A percentile compares a stretch with the other conserved stretches of the same genome.
Conservation (phyloP, 2,113 vertebrate species). For the Ophthalmotilapia sp. region DNA sequence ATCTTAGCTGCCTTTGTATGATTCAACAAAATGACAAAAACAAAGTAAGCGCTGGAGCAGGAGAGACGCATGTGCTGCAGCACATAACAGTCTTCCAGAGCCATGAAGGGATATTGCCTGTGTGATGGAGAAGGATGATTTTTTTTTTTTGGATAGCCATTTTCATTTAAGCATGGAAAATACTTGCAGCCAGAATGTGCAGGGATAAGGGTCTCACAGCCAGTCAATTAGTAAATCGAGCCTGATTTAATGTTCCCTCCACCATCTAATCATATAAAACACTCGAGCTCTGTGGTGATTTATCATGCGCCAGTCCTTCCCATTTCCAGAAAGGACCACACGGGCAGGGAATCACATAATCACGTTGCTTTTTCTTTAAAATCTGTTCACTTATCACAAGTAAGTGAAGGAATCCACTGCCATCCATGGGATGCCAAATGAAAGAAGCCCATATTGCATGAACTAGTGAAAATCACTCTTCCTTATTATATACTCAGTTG, state of each 20-base stretch:
- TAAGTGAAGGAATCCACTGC: not conserved
- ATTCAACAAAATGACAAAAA: slow-evolving; percentile 39
- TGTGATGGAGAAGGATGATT: not conserved
- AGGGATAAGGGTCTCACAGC: slow-evolving; percentile 7
- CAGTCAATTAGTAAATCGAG: slow-evolving; percentile 45
- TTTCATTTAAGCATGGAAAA: not conserved
- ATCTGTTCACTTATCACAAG: not conserved
- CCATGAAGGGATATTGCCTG: not conserved
- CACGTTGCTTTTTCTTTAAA: not conserved
- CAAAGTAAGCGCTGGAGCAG: not conserved
- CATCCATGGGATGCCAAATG: not conserved
- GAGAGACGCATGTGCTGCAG: not conserved
- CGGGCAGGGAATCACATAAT: not conserved
- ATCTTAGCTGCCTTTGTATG: slow-evolving; percentile 19
- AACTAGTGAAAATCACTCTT: not conserved
- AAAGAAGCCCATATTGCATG: not conserved
- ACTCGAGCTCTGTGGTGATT: slow-evolving; percentile 23
- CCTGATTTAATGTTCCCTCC: slow-evolving; percentile 47
- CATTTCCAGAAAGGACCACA: slow-evolving; percentile 3
- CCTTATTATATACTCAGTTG: not conserved
- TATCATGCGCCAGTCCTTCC: slow-evolving; percentile 39
- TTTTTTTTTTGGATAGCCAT: not conserved
- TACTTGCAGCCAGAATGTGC: not conserved
- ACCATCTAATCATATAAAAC: slow-evolving; percentile 48
- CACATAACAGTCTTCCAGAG: not conserved